Percentiles rank a stretch among this genome's conserved stretches.
phyloP scores from a whole-genome alignment of 2,888 invertebrate genomes.

The Melinaea menophilus region DNA sequence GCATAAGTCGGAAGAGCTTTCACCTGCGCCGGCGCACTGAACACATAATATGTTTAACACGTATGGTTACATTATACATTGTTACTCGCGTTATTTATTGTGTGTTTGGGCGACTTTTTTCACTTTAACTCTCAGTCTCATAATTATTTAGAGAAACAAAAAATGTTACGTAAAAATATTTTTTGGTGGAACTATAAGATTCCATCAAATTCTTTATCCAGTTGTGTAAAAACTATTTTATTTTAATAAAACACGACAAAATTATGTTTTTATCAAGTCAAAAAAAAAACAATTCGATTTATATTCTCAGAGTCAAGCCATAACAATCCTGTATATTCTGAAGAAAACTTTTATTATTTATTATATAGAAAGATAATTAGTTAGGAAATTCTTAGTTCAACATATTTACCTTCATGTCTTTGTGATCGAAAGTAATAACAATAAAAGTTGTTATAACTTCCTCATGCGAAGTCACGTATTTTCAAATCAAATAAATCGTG shows the following conservation, averaged over 20 bases:
- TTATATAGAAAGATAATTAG: not conserved
- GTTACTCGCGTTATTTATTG: conserved; percentile 1
- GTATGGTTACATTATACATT: conserved; percentile 15
- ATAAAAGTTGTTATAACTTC: conserved; percentile 7
- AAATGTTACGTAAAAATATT: too few species aligned
- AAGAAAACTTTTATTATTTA: too few species aligned
- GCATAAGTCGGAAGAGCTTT: conserved; percentile 39
- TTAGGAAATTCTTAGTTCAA: not conserved
- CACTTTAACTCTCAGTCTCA: not conserved
- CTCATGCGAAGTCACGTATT: conserved; percentile 19
- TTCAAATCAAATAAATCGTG: conserved; percentile 18
- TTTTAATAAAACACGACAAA: too few species aligned
- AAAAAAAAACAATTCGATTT: too few species aligned
- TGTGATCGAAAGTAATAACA: not conserved
- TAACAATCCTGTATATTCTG: too few species aligned
- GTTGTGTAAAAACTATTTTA: too few species aligned
- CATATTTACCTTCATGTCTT: not conserved
- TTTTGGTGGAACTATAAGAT: too few species aligned
- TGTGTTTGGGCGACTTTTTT: conserved; percentile 7
- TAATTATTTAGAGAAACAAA: too few species aligned
- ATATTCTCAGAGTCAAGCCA: too few species aligned
- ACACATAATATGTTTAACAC: conserved; percentile 32
- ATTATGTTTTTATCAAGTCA: too few species aligned
- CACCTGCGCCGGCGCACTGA: conserved; percentile 27
- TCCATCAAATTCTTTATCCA: too few species aligned